Conservation (phyloP, 2,113 vertebrate genomes). For the Amblyopsis rosae region DNA sequence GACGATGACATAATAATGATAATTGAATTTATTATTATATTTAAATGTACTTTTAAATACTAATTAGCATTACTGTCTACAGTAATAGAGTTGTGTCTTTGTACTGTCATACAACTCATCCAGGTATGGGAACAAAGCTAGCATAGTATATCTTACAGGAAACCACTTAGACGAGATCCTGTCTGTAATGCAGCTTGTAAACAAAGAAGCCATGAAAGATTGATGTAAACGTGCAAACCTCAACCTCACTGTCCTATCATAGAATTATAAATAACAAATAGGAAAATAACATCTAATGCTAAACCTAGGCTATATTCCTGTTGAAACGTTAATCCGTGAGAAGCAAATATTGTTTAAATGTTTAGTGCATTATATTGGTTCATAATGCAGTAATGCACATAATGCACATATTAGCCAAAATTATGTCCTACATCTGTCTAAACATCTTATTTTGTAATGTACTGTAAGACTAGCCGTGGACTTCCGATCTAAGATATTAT, state of each 20-base stretch:
- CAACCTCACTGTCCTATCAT: constrained; percentile 34
- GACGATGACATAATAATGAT: not conserved
- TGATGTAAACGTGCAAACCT: constrained; percentile 65
- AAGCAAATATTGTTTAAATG: not conserved
- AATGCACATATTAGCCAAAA: too few species aligned
- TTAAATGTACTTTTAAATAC: not conserved
- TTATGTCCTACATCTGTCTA: too few species aligned
- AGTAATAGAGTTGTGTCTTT: constrained; percentile 6
- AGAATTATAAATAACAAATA: constrained; percentile 4
- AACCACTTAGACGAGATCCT: constrained; percentile 57
- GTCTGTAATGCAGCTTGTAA: constrained; percentile 59
- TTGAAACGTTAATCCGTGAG: not conserved
- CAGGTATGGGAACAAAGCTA: constrained; percentile 51
- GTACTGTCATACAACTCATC: constrained; percentile 23
- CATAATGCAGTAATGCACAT: too few species aligned
- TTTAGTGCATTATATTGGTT: not conserved
- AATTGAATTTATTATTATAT: not conserved
- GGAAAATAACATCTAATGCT: constrained; percentile 11
- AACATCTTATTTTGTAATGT: too few species aligned
- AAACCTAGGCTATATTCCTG: too few species aligned
- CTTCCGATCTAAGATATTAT: too few species aligned
- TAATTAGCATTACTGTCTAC: not conserved
- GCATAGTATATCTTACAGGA: constrained; percentile 61
- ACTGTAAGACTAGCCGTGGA: too few species aligned
- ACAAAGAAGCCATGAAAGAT: constrained; percentile 74